Evolutionary conservation across 2,888 invertebrate species (phyloP).

Genomic region (Eupeodes latifasciatus): DNA sequence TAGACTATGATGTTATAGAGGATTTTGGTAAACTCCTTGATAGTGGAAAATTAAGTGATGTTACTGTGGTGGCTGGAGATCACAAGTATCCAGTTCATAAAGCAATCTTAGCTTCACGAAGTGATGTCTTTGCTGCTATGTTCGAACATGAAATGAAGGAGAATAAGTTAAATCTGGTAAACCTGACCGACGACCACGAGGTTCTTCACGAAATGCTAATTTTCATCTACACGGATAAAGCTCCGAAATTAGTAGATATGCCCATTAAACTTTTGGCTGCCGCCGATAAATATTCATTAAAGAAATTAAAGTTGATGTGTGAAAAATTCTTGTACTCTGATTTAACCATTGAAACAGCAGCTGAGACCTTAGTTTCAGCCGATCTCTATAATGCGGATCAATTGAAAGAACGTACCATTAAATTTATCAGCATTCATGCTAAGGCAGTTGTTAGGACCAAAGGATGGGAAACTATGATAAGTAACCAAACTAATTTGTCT

Average conservation of each 20-base stretch:
- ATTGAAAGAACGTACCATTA: constrained; percentile 98
- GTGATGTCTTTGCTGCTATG: constrained; percentile 99
- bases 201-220: constrained; percentile 98
- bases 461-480: too few species aligned
- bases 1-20: constrained; percentile 96
- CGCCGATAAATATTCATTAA: constrained; percentile 99
- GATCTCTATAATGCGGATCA: constrained; percentile 99
- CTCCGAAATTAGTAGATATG: constrained; percentile 98
- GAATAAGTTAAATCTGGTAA: constrained; percentile 97
- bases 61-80: constrained; percentile 95
- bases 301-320: constrained; percentile 99
- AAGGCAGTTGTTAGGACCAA: constrained; percentile 84
- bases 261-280: constrained; percentile 98
- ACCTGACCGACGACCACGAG: constrained; percentile 98
- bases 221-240: constrained; percentile 99
- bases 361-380: constrained; percentile 97
- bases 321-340: constrained; percentile 98
- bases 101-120: constrained; percentile 98
- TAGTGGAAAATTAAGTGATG: constrained; percentile 98
- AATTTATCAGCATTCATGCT: constrained; percentile 99
- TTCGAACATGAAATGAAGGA: constrained; percentile 99
- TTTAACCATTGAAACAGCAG: constrained; percentile 97
- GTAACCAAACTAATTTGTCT: too few species aligned
- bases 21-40: constrained; percentile 98
- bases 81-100: constrained; percentile 98